These are phyloP conservation scores for Columba livia DNA, from an alignment of 2,113 vertebrate genomes.

Conservation along the genomic window DNA sequence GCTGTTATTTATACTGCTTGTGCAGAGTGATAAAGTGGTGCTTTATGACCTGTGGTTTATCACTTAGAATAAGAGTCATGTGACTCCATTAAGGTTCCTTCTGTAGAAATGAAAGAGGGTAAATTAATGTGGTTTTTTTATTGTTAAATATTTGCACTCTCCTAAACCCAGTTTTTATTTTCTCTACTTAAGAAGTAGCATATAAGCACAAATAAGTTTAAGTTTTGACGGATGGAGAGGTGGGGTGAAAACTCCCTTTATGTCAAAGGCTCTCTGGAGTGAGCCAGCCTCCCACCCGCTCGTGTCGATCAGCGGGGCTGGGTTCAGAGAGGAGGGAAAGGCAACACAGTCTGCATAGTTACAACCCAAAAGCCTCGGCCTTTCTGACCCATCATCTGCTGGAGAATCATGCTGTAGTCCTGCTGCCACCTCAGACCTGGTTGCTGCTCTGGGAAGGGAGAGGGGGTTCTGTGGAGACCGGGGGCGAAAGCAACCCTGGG, in stretches of 20 bases:
- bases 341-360: background rate
- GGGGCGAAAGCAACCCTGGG: background rate
- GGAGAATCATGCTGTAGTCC: background rate
- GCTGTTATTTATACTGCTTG: conserved; percentile 76
- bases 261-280: conserved; percentile 27
- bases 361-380: background rate
- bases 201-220: conserved; percentile 61
- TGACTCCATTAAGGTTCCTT: conserved; percentile 75
- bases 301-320: background rate
- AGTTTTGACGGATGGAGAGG: conserved; percentile 60
- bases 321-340: conserved; percentile 23
- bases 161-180: conserved; percentile 68
- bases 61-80: conserved; percentile 76
- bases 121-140: conserved; percentile 74
- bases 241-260: conserved; percentile 59
- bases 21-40: conserved; percentile 76
- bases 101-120: conserved; percentile 72
- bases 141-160: conserved; percentile 76
- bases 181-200: conserved; percentile 61
- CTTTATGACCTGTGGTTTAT: conserved; percentile 79
- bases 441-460: background rate
- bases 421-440: background rate
- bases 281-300: conserved; percentile 40
- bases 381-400: background rate
- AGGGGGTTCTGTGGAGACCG: background rate